Conservation (phyloP, 1,140 invertebrate species). For the Anadara kagoshimensis region DNA sequence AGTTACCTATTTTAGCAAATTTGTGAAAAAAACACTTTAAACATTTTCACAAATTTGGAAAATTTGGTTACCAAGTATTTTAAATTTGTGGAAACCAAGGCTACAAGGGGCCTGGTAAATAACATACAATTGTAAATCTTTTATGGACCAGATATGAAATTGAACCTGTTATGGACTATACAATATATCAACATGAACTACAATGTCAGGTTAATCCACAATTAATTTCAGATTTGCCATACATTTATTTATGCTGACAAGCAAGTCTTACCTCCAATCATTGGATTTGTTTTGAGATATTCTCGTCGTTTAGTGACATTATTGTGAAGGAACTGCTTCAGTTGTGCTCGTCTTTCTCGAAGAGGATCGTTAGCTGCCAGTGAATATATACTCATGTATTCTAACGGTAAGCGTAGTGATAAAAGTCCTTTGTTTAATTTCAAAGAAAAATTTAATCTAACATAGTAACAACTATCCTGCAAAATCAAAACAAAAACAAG, state of each 20-base stretch:
- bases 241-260: too few relatives aligned
- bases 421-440: conserved; percentile 94
- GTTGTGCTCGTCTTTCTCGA: conserved; percentile 80
- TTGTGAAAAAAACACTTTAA: too few relatives aligned
- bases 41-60: too few relatives aligned
- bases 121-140: too few relatives aligned
- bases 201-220: too few relatives aligned
- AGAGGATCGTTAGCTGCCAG: conserved; percentile 90
- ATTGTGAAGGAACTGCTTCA: conserved; percentile 86
- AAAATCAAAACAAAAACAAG: conserved; percentile 40
- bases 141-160: too few relatives aligned
- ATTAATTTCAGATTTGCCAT: neutral
- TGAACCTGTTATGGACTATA: too few relatives aligned
- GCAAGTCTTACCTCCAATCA: conserved; percentile 49
- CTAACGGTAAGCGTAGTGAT: conserved; percentile 83
- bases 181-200: too few relatives aligned
- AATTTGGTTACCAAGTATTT: too few relatives aligned
- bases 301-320: conserved; percentile 93
- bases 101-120: too few relatives aligned
- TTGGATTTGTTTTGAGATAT: conserved; percentile 83
- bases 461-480: conserved; percentile 90
- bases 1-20: too few relatives aligned
- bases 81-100: too few relatives aligned
- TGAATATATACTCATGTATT: conserved; percentile 97
- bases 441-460: conserved; percentile 89